Base-by-base conservation (phyloP, 2,797 vertebrate species). In the Clarias fuscus region DNA sequence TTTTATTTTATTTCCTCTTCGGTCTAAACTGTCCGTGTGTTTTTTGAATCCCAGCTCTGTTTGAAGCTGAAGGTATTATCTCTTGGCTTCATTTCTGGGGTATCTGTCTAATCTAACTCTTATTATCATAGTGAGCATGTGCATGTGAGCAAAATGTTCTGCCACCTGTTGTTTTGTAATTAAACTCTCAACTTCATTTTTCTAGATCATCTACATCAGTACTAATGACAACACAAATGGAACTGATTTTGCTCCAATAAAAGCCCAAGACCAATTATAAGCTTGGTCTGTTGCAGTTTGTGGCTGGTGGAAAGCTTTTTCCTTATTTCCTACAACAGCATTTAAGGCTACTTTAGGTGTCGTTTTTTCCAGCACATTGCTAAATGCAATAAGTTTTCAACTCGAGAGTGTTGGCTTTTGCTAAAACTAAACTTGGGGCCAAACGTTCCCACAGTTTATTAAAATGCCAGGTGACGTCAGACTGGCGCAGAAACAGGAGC, bases 401-500 rank as follows among this genome's bases (percentile, higher is more conserved):
- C 30, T 56, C 8, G 30, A 43, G 22, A 59, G 5, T 33, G 1
- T 37, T 59, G 8, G 4, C 5, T 37, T 78, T 61, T 17, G 7
- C 22, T 30, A 71, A 61, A 61, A 43, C 48, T 68, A 27, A 14
- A 43, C 48, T 11, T 56, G 1, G 27, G 15, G 77, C 56, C 37
- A 78, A 81, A 78, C 11, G 58, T 80, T 86, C 62, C 30, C 79
- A 82, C 71, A 75, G 61, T 82, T 82, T 64, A 53, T 75, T 58
- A 86, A 62, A 82, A 75, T 56, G 27, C 40, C 17, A 48, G 17
- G 40, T 76, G 71, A 84, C 43, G 27, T 71, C 59, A 76, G 83
- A 64, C 75, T 76, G 83, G 83, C 67, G 73, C 58, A 62, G 59
- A 64, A 82, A 86, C 79, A 43, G 85, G 71, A 86, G 85, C 70